Base-by-base conservation (phyloP, 2,113 vertebrate species). In the Neomonachus schauinslandi region DNA sequence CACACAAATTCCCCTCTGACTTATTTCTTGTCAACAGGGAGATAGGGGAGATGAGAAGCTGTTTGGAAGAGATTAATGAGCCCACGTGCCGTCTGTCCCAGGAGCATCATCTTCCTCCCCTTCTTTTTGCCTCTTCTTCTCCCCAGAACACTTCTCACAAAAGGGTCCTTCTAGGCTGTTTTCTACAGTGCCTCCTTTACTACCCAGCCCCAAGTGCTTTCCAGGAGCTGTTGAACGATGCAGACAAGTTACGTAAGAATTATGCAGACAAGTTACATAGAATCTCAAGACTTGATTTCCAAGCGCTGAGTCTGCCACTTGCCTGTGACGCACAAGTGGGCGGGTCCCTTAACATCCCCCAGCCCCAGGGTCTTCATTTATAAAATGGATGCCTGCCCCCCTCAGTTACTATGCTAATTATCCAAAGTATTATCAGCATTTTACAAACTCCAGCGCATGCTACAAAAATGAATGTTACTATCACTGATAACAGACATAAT, bases 51-150 rank as follows among this genome's bases (percentile, higher is more conserved):
- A 89, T 39, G 46, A 88, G 57, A 49, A 57, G 80, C 55, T 93
- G 92, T 89, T 88, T 91, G 80, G 83, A 80, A 90, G 76, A 94
- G 33, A 76, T 87, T 98, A 98, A 98, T 97, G 96, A 98, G 94
- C 84, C 57, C 67, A 3, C 3, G 13, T 1, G 18, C 80, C 28
- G 4, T 33, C 61, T 83, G 8, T n/a, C 63, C 42, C 42, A 46
- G 53, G 15, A 49, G 5, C 22, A 9, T 9, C 19, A 0, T 72
- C 79, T 95, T 77, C 59, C 83, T 95, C 39, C 76, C 57, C 87
- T 82, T 97, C 82, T 94, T 69, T 57, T 36, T 42, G 19, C 86
- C 67, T 85, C 87, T 77, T 1, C 11, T 96, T 82, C 57, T 85
- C 49, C 69, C 82, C 21, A 51, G 77, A 94, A 81, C 31, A 11